These are phyloP conservation scores for Enteromius radiatus DNA, from an alignment of 2,797 vertebrate genomes.

Conservation along the genomic window DNA sequence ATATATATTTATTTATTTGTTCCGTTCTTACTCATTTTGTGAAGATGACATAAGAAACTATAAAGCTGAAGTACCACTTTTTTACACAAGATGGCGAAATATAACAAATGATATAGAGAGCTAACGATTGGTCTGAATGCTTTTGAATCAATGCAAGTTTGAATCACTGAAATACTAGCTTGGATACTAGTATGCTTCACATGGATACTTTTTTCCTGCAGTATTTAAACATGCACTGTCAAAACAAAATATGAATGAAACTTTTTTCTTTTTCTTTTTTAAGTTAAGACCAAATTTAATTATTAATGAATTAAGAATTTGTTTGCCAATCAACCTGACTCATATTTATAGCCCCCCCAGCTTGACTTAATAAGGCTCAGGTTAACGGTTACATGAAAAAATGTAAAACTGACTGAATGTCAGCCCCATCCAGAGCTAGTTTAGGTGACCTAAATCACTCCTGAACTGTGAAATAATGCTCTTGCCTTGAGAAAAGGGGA, in stretches of 20 bases:
- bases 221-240: not conserved
- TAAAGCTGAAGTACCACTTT: not conserved
- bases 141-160: not conserved
- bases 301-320: not conserved
- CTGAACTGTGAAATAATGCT: slow-evolving; percentile 27
- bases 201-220: not conserved
- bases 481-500: slow-evolving; percentile 31
- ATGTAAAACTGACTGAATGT: not conserved
- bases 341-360: not conserved
- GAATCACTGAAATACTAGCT: not conserved
- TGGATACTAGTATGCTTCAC: no score
- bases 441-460: slow-evolving; percentile 35
- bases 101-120: slow-evolving; percentile 15
- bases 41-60: not conserved
- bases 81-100: slow-evolving; percentile 24
- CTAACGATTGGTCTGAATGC: not conserved
- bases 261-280: not conserved
- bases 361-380: not conserved
- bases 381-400: slow-evolving; percentile 1
- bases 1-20: not conserved
- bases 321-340: not conserved
- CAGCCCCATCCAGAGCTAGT: not conserved
- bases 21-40: not conserved
- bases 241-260: not conserved
- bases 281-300: not conserved